A percentile compares a stretch with the other conserved stretches of the same genome.
Conservation (phyloP, 2,888 invertebrate genomes). For the Pterostichus niger region DNA sequence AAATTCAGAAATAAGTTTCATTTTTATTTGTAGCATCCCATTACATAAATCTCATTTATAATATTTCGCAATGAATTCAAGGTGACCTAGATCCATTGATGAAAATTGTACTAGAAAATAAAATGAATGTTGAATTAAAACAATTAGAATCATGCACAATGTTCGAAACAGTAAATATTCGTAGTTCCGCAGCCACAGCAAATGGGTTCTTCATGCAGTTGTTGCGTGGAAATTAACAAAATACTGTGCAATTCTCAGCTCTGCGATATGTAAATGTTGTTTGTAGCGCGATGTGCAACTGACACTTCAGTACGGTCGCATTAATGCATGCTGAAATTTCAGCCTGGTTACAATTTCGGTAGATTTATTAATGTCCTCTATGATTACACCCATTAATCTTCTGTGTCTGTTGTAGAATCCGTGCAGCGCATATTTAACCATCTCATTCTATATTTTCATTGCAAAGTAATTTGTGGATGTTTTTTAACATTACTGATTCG, state of each 20-base stretch:
- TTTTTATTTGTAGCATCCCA: too few species aligned
- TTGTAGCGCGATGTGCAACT: constrained; percentile 12
- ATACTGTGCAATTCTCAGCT: constrained; percentile 30
- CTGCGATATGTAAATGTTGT: constrained; percentile 27
- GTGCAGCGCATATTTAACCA: neutral
- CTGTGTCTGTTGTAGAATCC: constrained; percentile 45
- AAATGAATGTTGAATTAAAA: neutral
- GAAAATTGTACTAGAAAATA: neutral
- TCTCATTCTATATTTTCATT: constrained; percentile 8
- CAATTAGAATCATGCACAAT: neutral
- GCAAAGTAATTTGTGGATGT: neutral
- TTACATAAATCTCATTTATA: too few species aligned
- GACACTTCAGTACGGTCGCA: constrained; percentile 37
- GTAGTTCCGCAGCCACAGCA: neutral
- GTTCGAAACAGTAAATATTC: neutral
- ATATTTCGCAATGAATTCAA: too few species aligned
- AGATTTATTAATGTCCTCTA: constrained; percentile 60
- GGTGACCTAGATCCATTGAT: neutral
- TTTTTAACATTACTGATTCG: too few species aligned
- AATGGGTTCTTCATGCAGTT: neutral
- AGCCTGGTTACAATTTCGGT: constrained; percentile 61
- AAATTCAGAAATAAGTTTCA: too few species aligned
- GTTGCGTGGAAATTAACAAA: constrained; percentile 31
- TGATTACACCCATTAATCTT: constrained; percentile 32
- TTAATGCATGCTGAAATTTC: constrained; percentile 53